phyloP scores from a whole-genome alignment of 1,140 invertebrate species.

The Orchestia grillus region DNA sequence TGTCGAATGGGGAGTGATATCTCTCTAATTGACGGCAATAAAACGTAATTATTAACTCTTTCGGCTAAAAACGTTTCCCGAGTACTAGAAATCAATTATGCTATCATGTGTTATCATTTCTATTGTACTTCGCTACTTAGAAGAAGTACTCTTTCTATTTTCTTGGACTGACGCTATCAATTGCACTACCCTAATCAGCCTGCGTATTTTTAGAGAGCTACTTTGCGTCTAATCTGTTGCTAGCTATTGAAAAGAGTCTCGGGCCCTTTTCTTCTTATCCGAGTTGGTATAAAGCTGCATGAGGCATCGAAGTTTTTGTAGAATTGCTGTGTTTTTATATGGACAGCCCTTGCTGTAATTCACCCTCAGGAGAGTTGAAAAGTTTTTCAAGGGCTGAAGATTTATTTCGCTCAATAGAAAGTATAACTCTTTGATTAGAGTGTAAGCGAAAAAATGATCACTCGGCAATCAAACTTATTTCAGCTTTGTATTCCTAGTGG shows the following conservation, averaged over 20 bases:
- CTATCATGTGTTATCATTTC: not conserved
- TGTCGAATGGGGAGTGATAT: not conserved
- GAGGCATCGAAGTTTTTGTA: not conserved
- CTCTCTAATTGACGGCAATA: not conserved
- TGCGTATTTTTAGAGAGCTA: not conserved
- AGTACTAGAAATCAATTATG: not conserved
- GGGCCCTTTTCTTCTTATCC: not conserved
- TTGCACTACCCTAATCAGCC: not conserved
- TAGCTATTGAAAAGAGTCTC: not conserved
- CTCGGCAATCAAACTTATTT: not conserved
- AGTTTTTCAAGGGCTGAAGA: not conserved
- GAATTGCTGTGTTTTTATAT: not conserved
- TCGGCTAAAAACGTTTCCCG: not conserved
- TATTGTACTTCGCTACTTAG: not conserved
- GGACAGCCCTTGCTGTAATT: not conserved
- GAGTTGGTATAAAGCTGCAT: not conserved
- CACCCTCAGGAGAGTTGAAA: not conserved
- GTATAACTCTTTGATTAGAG: not conserved
- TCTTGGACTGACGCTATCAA: not conserved
- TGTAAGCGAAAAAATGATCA: not conserved
- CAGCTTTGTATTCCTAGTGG: not conserved
- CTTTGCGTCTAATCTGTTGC: not conserved
- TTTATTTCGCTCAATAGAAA: not conserved
- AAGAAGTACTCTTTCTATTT: not conserved
- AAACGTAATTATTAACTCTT: not conserved